Percentiles rank a stretch among this genome's conserved stretches.
These are phyloP conservation scores for Galleria mellonella DNA, from an alignment of 1,140 invertebrate genomes.

Conservation along the genomic window DNA sequence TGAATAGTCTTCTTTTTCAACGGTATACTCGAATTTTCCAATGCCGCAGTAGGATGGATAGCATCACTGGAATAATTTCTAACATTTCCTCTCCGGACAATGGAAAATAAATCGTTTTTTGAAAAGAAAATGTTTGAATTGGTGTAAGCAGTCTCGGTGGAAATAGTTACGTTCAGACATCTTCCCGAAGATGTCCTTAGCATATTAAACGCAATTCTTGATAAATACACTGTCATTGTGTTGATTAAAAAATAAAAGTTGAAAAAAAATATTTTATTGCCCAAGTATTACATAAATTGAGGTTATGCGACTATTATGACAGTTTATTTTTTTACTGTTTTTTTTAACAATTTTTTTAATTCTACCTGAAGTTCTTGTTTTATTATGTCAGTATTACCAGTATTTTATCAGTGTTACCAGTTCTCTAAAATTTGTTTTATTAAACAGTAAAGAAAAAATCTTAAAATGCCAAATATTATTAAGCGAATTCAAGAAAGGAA, in stretches of 20 bases:
- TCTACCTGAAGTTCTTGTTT: neutral
- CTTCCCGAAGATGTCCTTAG: constrained; percentile 13
- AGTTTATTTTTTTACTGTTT: constrained; percentile 5
- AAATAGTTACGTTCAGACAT: no score
- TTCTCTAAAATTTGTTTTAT: no score
- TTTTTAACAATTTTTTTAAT: neutral
- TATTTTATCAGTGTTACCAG: no score
- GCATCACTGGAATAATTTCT: constrained; percentile 37
- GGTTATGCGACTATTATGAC: constrained; percentile 30
- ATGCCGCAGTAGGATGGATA: constrained; percentile 38
- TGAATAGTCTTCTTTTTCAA: constrained; percentile 61
- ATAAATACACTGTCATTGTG: constrained; percentile 52
- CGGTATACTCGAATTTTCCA: constrained; percentile 47
- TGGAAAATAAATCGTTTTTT: constrained; percentile 21
- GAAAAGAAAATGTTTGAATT: constrained; percentile 5
- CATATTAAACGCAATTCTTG: constrained; percentile 39
- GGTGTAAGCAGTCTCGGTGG: no score
- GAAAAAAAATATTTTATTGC: neutral
- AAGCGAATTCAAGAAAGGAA: no score
- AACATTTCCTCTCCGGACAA: constrained; percentile 13
- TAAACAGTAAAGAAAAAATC: no score
- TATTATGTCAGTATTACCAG: no score
- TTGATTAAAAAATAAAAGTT: constrained; percentile 2
- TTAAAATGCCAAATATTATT: no score
- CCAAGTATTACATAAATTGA: constrained; percentile 25